Evolutionary conservation across 2,888 invertebrate genomes (phyloP).

Genomic region (Drosophila suboccidentalis): DNA sequence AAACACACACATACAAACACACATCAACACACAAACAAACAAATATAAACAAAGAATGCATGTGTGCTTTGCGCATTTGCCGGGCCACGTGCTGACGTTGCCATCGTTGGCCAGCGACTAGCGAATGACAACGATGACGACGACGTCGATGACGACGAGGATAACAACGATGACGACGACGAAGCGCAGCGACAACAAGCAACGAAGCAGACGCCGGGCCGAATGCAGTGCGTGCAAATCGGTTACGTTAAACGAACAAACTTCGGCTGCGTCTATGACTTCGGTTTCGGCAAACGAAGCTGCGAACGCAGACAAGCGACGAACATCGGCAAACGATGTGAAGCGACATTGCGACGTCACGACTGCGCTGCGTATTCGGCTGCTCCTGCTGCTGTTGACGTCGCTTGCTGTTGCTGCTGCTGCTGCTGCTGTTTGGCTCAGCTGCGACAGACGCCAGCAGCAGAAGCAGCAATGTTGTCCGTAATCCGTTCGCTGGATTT

Average conservation of each 20-base stretch:
- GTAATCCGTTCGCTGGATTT: constrained; percentile 83
- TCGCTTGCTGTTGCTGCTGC: constrained; percentile 4
- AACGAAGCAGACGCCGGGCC: constrained; percentile 1
- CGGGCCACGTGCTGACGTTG: constrained; percentile 59
- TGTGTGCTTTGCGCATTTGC: constrained; percentile 18
- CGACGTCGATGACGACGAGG: not conserved
- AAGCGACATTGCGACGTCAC: not conserved
- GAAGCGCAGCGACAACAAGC: not conserved
- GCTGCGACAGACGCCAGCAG: constrained; percentile 27
- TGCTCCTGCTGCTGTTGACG: constrained; percentile 10
- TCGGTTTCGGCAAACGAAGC: constrained; percentile 1
- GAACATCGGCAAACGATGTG: not conserved
- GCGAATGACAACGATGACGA: not conserved
- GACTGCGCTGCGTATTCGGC: constrained; percentile 8
- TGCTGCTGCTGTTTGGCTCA: constrained; percentile 6
- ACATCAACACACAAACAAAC: not conserved
- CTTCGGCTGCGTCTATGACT: not conserved
- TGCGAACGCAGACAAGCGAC: not conserved
- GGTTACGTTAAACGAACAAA: constrained; percentile 2
- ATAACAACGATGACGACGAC: not conserved
- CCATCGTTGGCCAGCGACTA: constrained; percentile 60
- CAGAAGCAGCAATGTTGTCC: constrained; percentile 51
- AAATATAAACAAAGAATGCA: not conserved
- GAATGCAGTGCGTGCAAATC: constrained; percentile 12
- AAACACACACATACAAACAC: constrained; percentile 5